These are phyloP conservation scores for Lithophane ornitopus DNA, from an alignment of 2,888 invertebrate genomes.

Conservation along the genomic window DNA sequence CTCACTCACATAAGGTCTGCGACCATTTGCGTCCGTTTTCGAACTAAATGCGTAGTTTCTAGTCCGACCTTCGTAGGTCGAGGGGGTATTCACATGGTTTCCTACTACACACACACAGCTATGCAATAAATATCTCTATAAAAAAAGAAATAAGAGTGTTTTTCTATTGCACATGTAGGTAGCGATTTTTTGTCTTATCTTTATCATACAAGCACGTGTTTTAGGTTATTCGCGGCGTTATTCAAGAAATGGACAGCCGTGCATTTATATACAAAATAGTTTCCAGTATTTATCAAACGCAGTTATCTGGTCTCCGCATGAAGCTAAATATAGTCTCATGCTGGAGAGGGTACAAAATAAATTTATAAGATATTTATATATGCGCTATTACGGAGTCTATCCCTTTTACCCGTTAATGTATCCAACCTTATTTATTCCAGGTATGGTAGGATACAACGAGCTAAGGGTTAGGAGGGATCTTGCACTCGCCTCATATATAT, in stretches of 20 bases:
- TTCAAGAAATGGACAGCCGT: neutral
- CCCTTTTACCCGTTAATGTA: too few species aligned
- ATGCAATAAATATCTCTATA: neutral
- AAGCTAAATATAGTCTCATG: too few species aligned
- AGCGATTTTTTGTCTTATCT: neutral
- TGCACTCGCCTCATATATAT: too few species aligned
- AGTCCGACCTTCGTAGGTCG: conserved; percentile 54
- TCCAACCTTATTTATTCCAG: too few species aligned
- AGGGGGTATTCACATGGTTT: conserved; percentile 54
- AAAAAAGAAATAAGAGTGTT: neutral
- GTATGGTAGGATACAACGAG: too few species aligned
- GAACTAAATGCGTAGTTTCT: conserved; percentile 38
- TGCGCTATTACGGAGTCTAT: too few species aligned
- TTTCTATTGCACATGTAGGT: neutral
- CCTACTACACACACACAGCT: conserved; percentile 11
- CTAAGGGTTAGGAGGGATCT: too few species aligned
- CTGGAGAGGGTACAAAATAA: too few species aligned
- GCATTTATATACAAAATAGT: neutral
- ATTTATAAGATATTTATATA: too few species aligned
- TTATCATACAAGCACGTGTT: neutral
- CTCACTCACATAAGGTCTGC: neutral
- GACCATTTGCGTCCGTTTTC: conserved; percentile 26
- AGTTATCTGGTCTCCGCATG: too few species aligned
- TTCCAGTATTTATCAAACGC: too few species aligned
- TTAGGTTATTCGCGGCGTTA: neutral